Evolutionary conservation across 2,113 vertebrate species (phyloP).

Genomic region (Rhynchopsitta pachyrhyncha): DNA sequence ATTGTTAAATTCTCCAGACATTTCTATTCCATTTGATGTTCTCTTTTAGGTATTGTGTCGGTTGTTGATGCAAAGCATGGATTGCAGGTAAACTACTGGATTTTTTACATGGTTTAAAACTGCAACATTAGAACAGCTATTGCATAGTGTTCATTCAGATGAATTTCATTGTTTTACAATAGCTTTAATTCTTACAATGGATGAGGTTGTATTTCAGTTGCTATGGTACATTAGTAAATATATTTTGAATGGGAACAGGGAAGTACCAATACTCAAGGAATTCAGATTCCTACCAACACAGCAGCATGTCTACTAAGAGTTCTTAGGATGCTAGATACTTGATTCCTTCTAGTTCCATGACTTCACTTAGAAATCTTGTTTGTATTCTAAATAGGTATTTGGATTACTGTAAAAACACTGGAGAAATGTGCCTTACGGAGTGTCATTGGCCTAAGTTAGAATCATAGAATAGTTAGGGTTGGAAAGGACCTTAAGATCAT

Average conservation of each 20-base stretch:
- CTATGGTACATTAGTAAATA: background rate
- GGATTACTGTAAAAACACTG: background rate
- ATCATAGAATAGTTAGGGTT: no score
- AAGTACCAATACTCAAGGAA: background rate
- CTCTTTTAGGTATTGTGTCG: constrained; percentile 87
- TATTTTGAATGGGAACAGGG: background rate
- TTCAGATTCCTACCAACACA: background rate
- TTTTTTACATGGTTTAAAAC: background rate
- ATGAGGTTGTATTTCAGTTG: background rate
- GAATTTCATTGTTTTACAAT: background rate
- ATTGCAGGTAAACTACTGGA: constrained; percentile 80
- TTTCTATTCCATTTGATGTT: background rate
- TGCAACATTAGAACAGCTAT: background rate
- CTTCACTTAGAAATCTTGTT: background rate
- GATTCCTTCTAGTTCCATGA: background rate
- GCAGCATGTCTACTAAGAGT: background rate
- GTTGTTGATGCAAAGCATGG: constrained; percentile 94
- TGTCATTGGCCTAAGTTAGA: background rate
- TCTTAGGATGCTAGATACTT: background rate
- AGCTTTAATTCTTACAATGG: background rate
- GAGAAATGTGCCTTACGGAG: background rate
- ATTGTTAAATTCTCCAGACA: background rate
- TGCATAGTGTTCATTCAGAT: background rate
- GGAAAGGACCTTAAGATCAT: no score
- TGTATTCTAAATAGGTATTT: background rate